Conservation (phyloP, 2,888 invertebrate genomes). For the Yponomeuta sedellus region DNA sequence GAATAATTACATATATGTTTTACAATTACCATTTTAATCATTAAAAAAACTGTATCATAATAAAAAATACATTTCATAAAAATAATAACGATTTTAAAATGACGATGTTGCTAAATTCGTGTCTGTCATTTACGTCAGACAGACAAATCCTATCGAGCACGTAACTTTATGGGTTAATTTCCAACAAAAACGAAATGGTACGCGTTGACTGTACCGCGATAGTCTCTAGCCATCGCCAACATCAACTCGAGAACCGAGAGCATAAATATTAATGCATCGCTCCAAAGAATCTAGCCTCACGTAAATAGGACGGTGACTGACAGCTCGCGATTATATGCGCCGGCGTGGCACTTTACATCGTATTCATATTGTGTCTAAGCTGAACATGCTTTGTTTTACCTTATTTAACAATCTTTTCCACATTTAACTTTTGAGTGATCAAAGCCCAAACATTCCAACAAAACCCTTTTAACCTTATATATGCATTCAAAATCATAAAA, state of each 20-base stretch:
- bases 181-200: too few species aligned
- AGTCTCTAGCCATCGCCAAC: background rate
- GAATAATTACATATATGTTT: too few species aligned
- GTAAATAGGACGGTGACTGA: background rate
- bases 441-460: background rate
- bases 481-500: constrained; percentile 5
- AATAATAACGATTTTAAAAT: too few species aligned
- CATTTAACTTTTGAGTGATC: background rate
- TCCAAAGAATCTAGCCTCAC: background rate
- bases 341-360: background rate
- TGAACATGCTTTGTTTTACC: background rate
- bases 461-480: background rate
- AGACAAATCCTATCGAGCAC: too few species aligned
- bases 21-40: too few species aligned
- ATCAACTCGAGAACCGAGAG: background rate
- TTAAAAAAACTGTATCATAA: too few species aligned
- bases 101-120: too few species aligned
- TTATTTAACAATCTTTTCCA: background rate
- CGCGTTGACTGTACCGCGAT: background rate
- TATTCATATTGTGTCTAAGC: background rate
- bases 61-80: too few species aligned
- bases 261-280: background rate
- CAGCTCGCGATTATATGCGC: background rate
- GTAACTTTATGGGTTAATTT: too few species aligned
- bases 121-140: too few species aligned